Evolutionary conservation across 2,888 invertebrate genomes (phyloP).

Genomic region (Orchestes rusci): DNA sequence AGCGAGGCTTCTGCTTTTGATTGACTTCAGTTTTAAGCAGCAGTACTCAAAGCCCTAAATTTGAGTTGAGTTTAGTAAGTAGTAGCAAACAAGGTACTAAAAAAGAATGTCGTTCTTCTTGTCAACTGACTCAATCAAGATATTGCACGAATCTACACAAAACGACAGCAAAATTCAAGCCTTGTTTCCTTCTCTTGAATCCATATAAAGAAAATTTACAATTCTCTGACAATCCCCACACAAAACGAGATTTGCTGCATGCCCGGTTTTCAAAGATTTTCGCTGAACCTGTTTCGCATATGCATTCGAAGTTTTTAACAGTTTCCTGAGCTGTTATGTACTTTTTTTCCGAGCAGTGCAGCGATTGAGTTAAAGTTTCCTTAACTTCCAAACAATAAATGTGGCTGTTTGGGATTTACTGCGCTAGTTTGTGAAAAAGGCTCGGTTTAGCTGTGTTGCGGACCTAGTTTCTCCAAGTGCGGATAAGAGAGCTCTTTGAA

Average conservation of each 20-base stretch:
- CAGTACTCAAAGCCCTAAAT: too few species aligned
- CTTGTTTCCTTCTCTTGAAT: background rate
- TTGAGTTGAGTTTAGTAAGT: too few species aligned
- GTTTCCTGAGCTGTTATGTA: constrained; percentile 1
- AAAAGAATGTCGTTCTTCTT: too few species aligned
- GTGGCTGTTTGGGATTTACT: constrained; percentile 1
- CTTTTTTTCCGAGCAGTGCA: constrained; percentile 1
- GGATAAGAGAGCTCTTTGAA: too few species aligned
- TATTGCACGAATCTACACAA: too few species aligned
- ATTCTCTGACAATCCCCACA: background rate
- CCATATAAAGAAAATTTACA: background rate
- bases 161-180: background rate
- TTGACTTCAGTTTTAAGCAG: too few species aligned
- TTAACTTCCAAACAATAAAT: constrained; percentile 5
- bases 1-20: too few species aligned
- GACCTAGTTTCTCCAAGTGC: too few species aligned
- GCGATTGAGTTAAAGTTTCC: constrained; percentile 4
- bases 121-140: too few species aligned
- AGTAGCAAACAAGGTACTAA: too few species aligned
- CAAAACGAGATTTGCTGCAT: background rate
- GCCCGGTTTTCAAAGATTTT: background rate
- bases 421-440: too few species aligned
- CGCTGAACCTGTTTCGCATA: constrained; percentile 3
- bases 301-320: constrained; percentile 3
- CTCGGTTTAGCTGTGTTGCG: too few species aligned